Evolutionary conservation across 2,888 invertebrate species (phyloP), one percentile per base, ranked within the genome.

Genomic region (Lepidocyrtinus sp.): DNA sequence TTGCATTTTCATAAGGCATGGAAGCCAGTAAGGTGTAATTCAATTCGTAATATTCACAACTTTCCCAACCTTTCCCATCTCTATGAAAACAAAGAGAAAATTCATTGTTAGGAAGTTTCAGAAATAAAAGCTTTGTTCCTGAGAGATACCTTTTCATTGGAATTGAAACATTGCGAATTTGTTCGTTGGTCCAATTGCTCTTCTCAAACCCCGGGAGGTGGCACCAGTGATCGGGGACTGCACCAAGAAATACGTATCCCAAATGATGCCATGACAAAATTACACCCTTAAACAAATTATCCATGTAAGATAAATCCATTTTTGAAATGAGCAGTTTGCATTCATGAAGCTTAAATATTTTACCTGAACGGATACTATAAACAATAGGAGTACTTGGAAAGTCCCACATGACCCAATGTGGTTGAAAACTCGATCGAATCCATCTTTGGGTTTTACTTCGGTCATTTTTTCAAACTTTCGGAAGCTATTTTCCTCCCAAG

Each of bases 161-260:
- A 70, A 85, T 85, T 15, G 85, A 83, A 59, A 86, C 45, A 55
- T 84, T 84, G 55, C 81, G 74, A 75, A 86, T 84, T 81, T 86
- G 74, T 64, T 83, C 83, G 55, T 63, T 22, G 45, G 76, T 85
- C 86, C 85, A 85, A 24, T 70, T 55, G 2, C 70, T 59, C 0
- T 21, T 21, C 1, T 64, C 22, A 5, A 82, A 55, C 9, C 64
- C 84, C 19, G 64, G 59, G n/a, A 84, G 46, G n/a, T 55, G 19
- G 62, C 86, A 86, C 84, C 84, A 85, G 63, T 85, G 85, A 3
- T 75, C 78, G 3, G 86, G 86, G n/a, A 86, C 84, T 50, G 84
- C 84, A 12, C 80, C 86, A 2, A 85, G 71, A 68, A 85, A 86
- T 9, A 85, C 82, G 63, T 81, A 84, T 0, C 84, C 81, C 5